Percentiles rank a stretch among this genome's conserved stretches.
phyloP scores from a whole-genome alignment of 2,113 vertebrate species.

The Verasper variegatus region DNA sequence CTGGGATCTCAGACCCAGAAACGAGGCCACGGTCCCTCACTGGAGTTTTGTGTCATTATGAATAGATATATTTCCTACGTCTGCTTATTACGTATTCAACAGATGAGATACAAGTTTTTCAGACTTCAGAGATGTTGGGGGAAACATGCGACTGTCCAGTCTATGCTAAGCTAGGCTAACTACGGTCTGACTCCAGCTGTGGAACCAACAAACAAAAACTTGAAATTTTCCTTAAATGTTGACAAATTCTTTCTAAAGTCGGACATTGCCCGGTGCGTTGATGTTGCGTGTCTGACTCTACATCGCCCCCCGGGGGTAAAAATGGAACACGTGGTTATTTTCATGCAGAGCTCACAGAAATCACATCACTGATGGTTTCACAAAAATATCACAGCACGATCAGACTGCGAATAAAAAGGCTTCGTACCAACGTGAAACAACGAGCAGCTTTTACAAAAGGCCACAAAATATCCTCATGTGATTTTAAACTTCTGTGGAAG shows the following conservation, averaged over 20 bases:
- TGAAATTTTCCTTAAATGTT: neutral
- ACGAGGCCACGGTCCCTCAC: neutral
- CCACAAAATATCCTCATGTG: too few species aligned
- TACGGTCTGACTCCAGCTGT: neutral
- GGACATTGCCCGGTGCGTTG: too few species aligned
- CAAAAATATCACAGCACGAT: neutral
- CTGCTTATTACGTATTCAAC: neutral
- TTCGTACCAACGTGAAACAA: too few species aligned
- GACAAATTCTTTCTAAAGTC: neutral
- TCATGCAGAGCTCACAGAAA: slow-evolving; percentile 58
- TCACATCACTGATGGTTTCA: neutral
- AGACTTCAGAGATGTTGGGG: too few species aligned
- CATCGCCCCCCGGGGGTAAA: slow-evolving; percentile 13
- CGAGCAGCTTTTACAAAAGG: too few species aligned
- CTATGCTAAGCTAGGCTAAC: slow-evolving; percentile 27
- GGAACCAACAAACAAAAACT: neutral
- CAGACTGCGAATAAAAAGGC: neutral
- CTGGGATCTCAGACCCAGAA: too few species aligned
- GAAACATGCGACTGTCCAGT: too few species aligned
- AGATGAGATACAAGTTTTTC: neutral
- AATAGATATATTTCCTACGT: neutral
- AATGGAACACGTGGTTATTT: neutral
- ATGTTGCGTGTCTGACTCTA: neutral
- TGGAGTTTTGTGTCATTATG: neutral
- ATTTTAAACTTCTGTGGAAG: too few species aligned